phyloP scores from a whole-genome alignment of 2,113 vertebrate genomes.

The Bufo bufo region DNA sequence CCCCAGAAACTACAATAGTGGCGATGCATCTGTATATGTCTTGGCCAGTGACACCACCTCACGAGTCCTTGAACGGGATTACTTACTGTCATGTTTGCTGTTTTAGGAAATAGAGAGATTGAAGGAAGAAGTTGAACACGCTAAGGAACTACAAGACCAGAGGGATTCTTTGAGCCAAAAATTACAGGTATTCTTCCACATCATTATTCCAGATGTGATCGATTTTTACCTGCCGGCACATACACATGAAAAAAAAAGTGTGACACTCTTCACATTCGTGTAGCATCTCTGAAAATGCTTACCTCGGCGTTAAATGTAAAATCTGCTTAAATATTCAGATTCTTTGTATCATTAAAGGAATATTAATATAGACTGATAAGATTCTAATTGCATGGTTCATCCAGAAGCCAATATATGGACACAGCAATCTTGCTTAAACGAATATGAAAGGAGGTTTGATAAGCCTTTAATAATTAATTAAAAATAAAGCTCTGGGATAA shows the following conservation, averaged over 20 bases:
- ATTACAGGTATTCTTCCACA: constrained; percentile 78
- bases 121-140: constrained; percentile 95
- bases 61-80: background rate
- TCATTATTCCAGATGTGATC: background rate
- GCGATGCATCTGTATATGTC: background rate
- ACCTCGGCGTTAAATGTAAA: constrained; percentile 30
- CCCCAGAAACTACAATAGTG: background rate
- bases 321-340: constrained; percentile 32
- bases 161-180: constrained; percentile 92
- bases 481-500: constrained; percentile 35
- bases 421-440: constrained; percentile 28
- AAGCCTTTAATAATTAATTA: constrained; percentile 50
- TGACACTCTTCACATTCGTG: background rate
- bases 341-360: constrained; percentile 49
- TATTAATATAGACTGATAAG: constrained; percentile 49
- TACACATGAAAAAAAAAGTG: background rate
- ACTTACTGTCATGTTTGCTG: background rate
- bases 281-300: constrained; percentile 26
- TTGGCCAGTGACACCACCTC: background rate
- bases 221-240: background rate
- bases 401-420: constrained; percentile 20
- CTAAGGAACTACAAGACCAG: constrained; percentile 93
- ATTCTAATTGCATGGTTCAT: constrained; percentile 52
- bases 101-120: constrained; percentile 93
- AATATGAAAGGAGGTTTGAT: constrained; percentile 41